Base-by-base conservation (phyloP, 1,140 invertebrate genomes). In the Tetramorium alpestre region DNA sequence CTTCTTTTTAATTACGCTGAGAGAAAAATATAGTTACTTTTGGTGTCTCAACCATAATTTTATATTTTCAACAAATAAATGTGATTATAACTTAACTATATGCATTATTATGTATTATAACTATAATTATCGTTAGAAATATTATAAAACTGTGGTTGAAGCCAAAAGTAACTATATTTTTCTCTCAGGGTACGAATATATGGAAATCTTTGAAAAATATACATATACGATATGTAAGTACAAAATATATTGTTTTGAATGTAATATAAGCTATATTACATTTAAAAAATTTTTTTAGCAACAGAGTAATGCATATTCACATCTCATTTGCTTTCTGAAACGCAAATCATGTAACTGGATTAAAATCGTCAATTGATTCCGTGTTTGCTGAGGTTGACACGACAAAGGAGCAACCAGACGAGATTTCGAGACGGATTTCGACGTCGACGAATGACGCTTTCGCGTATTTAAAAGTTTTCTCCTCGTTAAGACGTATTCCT, bases 401-500 rank as follows among this genome's bases (percentile, higher is more conserved):
- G 44, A 28, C 60, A 13, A 70, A 51, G 77, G 84, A 64, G 62
- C 62, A 85, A 69, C 80, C 44, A 80, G 60, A 56, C 84, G 54
- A 85, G 22, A 22, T 22, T 22, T 22, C 22, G 22, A 22, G 86
- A 73, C 86, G 41, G 51, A 6, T 78, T 85, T 80, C 65, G 77
- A 78, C 85, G 80, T 87, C 65, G 77, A 86, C 84, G 89, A 91
- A 92, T 87, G 88, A 86, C 90, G 89, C 73, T 86, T 85, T 84
- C 81, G 89, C 44, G 89, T 89, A 90, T 92, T 94, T 93, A 94
- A 95, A 94, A 93, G 91, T 94, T 93, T 92, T 92, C 91, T 93
- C 91, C 93, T 94, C 92, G 90, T 94, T 94, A 94, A 94, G 91
- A 91, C 90, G 91, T 91, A 93, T 92, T 94, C 93, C 91, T 90